A percentile compares a stretch with the other conserved stretches of the same genome.
Conservation (phyloP, 2,113 vertebrate species). For the Syrrhaptes paradoxus region DNA sequence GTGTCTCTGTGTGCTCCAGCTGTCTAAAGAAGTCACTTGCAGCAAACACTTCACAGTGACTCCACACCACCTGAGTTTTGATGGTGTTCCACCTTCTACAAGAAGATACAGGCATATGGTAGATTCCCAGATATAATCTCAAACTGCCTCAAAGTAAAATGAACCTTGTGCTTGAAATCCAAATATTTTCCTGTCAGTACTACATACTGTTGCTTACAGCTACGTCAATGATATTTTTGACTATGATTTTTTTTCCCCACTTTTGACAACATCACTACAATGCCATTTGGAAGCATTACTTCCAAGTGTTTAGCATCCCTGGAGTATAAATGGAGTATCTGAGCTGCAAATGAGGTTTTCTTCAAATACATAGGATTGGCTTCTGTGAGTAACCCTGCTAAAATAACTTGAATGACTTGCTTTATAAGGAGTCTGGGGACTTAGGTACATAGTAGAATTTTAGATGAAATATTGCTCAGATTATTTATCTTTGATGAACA, state of each 20-base stretch:
- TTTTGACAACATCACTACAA: not conserved
- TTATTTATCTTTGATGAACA: not conserved
- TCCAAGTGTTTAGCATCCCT: not conserved
- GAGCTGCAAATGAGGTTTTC: not conserved
- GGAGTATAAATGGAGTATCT: not conserved
- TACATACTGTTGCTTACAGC: not conserved
- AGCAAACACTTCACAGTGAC: not conserved
- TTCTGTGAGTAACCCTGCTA: not conserved
- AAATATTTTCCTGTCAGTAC: not conserved
- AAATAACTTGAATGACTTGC: not conserved
- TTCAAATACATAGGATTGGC: not conserved
- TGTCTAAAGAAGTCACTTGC: not conserved
- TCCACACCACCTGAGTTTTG: not conserved
- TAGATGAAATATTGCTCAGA: not conserved
- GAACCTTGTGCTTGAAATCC: not conserved
- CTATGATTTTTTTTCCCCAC: not conserved
- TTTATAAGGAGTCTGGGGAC: not conserved
- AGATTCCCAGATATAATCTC: not conserved
- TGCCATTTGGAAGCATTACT: not conserved
- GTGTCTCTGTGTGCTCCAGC: not conserved
- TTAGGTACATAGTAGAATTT: not conserved
- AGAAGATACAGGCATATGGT: not conserved
- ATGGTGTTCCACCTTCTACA: not conserved
- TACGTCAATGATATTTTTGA: not conserved
- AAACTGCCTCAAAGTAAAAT: not conserved